Evolutionary conservation across 37 sponge, comb jelly and placozoan genomes (phyloP).

Genomic region (Amphimedon queenslandica): DNA sequence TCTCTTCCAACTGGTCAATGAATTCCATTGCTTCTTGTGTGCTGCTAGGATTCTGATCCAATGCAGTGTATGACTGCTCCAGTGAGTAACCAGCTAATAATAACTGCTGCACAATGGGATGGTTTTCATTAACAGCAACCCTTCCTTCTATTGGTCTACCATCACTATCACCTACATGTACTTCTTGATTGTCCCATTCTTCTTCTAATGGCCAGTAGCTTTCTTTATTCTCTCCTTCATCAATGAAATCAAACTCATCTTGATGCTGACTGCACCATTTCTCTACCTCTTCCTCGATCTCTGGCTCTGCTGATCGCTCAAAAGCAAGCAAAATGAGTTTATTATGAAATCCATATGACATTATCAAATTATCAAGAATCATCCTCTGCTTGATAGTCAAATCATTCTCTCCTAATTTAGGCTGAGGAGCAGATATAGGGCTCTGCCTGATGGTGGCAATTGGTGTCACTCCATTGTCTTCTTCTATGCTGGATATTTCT

Average conservation of each 20-base stretch:
- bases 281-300: conserved; percentile 14
- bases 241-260: conserved; percentile 3
- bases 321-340: conserved; percentile 16
- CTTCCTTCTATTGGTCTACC: too few relatives aligned
- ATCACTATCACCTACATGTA: too few relatives aligned
- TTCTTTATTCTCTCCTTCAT: conserved; percentile 1
- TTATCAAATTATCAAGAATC: not conserved
- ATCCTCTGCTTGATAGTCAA: conserved; percentile 17
- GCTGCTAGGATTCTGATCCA: too few relatives aligned
- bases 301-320: conserved; percentile 5
- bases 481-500: too few relatives aligned
- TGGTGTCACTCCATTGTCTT: too few relatives aligned
- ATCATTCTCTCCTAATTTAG: conserved; percentile 13
- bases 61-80: too few relatives aligned
- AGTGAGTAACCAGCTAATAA: too few relatives aligned
- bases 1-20: too few relatives aligned
- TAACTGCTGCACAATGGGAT: too few relatives aligned
- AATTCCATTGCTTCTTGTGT: too few relatives aligned
- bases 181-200: too few relatives aligned
- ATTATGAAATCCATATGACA: not conserved
- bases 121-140: not conserved
- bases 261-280: conserved; percentile 22
- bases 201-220: too few relatives aligned
- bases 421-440: not conserved
- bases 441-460: not conserved